Evolutionary conservation across 2,113 vertebrate species (phyloP).

Genomic region (Marmota monax): DNA sequence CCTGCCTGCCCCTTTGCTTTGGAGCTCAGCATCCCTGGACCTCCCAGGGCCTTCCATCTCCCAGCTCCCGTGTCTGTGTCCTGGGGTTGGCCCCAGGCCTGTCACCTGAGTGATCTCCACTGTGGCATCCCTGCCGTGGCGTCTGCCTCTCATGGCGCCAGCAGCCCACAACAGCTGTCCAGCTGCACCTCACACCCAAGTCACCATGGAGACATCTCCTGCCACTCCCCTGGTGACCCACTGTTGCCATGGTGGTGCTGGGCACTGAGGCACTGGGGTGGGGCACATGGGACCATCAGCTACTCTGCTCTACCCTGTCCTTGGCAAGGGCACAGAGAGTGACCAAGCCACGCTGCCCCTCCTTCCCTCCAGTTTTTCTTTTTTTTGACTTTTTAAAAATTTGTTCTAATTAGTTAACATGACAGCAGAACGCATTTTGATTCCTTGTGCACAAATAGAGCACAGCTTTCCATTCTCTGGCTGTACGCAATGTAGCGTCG

Average conservation of each 20-base stretch:
- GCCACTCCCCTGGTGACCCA: background rate
- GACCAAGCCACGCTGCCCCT: background rate
- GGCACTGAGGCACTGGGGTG: background rate
- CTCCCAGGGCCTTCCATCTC: background rate
- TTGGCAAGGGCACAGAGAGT: background rate
- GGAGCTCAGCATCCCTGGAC: background rate
- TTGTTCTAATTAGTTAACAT: too few relatives aligned
- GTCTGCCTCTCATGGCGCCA: background rate
- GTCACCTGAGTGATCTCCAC: background rate
- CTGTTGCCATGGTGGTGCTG: background rate
- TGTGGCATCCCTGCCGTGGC: rapidly evolving
- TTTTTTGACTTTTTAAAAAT: too few relatives aligned
- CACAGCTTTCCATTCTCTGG: too few relatives aligned
- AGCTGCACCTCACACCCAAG: background rate
- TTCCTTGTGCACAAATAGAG: too few relatives aligned
- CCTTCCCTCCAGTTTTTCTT: too few relatives aligned
- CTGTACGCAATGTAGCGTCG: too few relatives aligned
- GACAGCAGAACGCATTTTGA: too few relatives aligned
- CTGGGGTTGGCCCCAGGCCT: too few relatives aligned
- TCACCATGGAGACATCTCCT: background rate
- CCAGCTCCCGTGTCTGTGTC: background rate
- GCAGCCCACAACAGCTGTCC: background rate
- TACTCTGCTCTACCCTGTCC: background rate
- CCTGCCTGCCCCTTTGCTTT: background rate
- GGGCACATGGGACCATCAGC: background rate